Evolutionary conservation across 2,797 vertebrate species (phyloP), one percentile per base, ranked within the genome.

Genomic region (Lepidocolaptes lacrymiger): DNA sequence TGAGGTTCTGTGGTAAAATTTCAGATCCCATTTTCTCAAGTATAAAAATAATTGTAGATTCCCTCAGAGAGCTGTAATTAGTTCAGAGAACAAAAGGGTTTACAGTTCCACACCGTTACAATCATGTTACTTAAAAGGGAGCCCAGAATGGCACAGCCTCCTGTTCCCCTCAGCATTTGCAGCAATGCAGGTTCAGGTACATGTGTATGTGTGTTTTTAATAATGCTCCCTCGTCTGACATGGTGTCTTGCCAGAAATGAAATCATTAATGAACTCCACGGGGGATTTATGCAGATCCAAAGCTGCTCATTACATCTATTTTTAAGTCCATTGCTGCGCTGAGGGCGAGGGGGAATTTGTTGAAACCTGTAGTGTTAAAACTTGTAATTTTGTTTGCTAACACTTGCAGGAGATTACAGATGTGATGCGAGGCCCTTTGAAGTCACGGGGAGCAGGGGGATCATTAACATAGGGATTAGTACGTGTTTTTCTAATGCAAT

Each of bases 331-430:
- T 92, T 89, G 51, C 68, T 34, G 59, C 12, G 8, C n/a, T 27
- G 83, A 93, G 66, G 90, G 83, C 4, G 1, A 30, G 72, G 68
- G 71, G 74, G 80, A 58, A 93, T 94, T 94, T 96, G 91, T 69
- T 95, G 90, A 94, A 92, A 96, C 92, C 94, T 96, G 96, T 92
- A 85, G 91, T 9, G 1, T 89, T 88, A 68, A 76, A 95, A 89
- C 87, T 92, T 82, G 93, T 97, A 96, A 91, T 76, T 97, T 91
- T 96, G 93, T 97, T 97, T 97, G 95, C 93, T 89, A 71, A 92
- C 72, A 89, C 89, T 95, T 94, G 83, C 76, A 69, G 72, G 85
- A 95, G 87, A 94, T 91, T 84, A 75, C 91, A 95, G 84, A 87
- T 85, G 89, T 51, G 89, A 85, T 94, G 72, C 9, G 0, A 37